Evolutionary conservation across 2,797 vertebrate genomes (phyloP).

Genomic region (Tapera naevia): DNA sequence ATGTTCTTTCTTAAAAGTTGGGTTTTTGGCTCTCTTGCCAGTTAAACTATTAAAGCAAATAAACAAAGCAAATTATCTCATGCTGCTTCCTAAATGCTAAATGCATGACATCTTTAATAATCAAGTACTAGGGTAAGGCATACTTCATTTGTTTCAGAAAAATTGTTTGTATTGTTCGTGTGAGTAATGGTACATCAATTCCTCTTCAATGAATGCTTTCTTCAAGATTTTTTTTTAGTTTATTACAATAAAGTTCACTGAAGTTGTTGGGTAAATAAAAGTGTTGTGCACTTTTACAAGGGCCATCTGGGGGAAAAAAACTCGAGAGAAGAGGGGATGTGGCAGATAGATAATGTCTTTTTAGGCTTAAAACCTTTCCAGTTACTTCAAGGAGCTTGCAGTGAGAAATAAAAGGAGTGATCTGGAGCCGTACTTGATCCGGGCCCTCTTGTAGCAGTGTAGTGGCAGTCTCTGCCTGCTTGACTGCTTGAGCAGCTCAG

Average conservation of each 20-base stretch:
- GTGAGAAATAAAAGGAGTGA: background rate
- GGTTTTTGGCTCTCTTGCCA: background rate
- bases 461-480: background rate
- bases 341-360: background rate
- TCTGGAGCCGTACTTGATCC: background rate
- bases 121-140: background rate
- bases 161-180: background rate
- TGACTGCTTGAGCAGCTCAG: too few relatives aligned
- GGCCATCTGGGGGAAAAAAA: background rate
- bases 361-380: background rate
- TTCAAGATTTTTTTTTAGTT: background rate
- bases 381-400: background rate
- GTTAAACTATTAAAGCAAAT: slow-evolving; percentile 1
- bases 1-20: background rate
- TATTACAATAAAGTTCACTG: background rate
- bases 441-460: background rate
- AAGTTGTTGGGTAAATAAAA: background rate
- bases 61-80: background rate
- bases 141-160: background rate
- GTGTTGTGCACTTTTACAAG: background rate
- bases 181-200: background rate
- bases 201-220: background rate
- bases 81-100: background rate
- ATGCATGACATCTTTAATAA: background rate
- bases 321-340: background rate